Evolutionary conservation across 2,888 invertebrate genomes (phyloP), one percentile per base, ranked within the genome.

Genomic region (Dryocosmus kuriphilus): DNA sequence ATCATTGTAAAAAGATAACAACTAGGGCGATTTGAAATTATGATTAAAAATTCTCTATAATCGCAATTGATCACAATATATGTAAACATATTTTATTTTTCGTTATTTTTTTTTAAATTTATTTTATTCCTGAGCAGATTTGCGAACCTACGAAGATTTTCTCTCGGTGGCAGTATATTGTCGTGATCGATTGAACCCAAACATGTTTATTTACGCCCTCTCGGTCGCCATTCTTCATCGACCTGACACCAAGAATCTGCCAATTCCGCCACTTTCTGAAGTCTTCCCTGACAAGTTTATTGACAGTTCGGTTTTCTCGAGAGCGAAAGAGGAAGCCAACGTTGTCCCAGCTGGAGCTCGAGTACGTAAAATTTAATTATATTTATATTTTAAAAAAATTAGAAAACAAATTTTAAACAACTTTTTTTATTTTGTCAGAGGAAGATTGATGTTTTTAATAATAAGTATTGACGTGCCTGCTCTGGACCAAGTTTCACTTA

Each of bases 281-380:
- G 93, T 95, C 0, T 97, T 97, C 90, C 98, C 97, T 0, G 95
- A 95, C 88, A 96, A 96, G 91, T 97, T 96, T 91, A 92, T 97
- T 86, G 96, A 96, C 86, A 94, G 96, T 14, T 94, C 94, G 57
- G 93, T 95, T 3, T 95, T 97, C 88, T 92, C 94, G 1, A 92
- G 93, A 74, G 96, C 95, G 0, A 93, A 95, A 19, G 95, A 96
- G 88, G 95, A 95, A 89, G 93, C 95, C 74, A 94, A 93, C 51
- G 92, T 96, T 2, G 94, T 94, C 2, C 92, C 93, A 0, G 87
- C 92, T 7, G 95, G 95, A 19, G 92, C 93, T 0, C 94, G 96
- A 86, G 95, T 96, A 90, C 90, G 92, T 86, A 46, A 19, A 62
- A 38, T 38, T 38, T 1, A 22, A 35, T n/a, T n/a, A 62, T 27